Evolutionary conservation across 1,140 invertebrate species (phyloP).

Genomic region (Andricus grossulariae): DNA sequence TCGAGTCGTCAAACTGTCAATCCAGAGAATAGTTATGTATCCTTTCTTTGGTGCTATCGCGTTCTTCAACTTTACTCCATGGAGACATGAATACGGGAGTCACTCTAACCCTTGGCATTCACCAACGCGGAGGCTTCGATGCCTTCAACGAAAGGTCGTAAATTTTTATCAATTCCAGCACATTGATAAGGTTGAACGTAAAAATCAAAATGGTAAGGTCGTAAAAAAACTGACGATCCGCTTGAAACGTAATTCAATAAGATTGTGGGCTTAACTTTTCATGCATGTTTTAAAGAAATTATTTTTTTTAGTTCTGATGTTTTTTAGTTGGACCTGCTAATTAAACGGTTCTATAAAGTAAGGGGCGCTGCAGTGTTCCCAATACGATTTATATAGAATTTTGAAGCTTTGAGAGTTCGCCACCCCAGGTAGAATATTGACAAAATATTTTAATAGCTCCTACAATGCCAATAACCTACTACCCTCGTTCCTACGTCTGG

Average conservation of each 20-base stretch:
- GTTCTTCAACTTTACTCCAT: slow-evolving; percentile 8
- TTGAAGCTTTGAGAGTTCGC: too few species aligned
- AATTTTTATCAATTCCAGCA: slow-evolving; percentile 30
- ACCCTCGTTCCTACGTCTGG: too few species aligned
- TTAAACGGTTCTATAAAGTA: too few species aligned
- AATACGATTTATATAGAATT: too few species aligned
- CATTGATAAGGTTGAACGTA: slow-evolving; percentile 16
- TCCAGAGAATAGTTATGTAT: slow-evolving; percentile 40
- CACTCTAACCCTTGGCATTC: slow-evolving; percentile 16
- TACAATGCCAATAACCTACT: too few species aligned
- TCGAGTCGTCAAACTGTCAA: slow-evolving; percentile 55
- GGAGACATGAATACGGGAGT: not conserved
- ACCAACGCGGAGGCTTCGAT: not conserved
- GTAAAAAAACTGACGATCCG: slow-evolving; percentile 7
- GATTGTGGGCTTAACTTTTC: not conserved
- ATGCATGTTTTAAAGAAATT: too few species aligned
- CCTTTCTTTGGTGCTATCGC: slow-evolving; percentile 47
- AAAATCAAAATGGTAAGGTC: slow-evolving; percentile 22
- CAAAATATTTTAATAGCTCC: too few species aligned
- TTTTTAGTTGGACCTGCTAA: too few species aligned
- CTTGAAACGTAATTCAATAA: not conserved
- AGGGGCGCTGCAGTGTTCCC: too few species aligned
- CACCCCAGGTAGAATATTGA: too few species aligned
- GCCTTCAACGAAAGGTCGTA: not conserved
- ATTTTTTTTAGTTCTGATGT: too few species aligned